Evolutionary conservation across 2,797 vertebrate genomes (phyloP).

Genomic region (Semaprochilodus insignis): DNA sequence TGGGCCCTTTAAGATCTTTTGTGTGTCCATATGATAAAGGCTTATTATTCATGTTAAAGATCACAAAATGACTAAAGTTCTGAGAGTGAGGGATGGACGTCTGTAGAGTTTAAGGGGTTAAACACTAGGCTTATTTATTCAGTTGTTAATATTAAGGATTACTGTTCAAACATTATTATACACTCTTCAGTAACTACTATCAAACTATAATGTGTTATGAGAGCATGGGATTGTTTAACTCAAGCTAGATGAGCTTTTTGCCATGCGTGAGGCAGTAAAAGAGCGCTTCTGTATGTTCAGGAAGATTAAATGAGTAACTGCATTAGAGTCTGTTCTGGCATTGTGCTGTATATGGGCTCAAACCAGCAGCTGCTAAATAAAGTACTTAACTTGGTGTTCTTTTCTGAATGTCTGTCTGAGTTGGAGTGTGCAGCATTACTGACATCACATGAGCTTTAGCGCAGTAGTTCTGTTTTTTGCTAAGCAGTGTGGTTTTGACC

Average conservation of each 20-base stretch:
- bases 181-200: not conserved
- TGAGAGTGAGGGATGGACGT: not conserved
- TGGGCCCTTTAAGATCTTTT: no score
- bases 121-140: not conserved
- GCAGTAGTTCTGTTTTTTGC: no score
- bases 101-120: not conserved
- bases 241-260: slow-evolving; percentile 22
- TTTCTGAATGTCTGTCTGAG: not conserved
- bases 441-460: no score
- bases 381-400: not conserved
- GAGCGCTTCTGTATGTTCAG: slow-evolving; percentile 5
- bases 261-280: not conserved
- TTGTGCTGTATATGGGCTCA: not conserved
- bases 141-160: not conserved
- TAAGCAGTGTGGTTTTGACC: no score
- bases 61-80: no score
- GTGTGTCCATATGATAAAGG: not conserved
- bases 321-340: not conserved
- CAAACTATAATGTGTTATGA: not conserved
- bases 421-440: not conserved
- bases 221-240: not conserved
- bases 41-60: not conserved
- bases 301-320: not conserved
- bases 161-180: not conserved
- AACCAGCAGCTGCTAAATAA: slow-evolving; percentile 18